A percentile compares a stretch with the other conserved stretches of the same genome.
Evolutionary conservation across 2,113 vertebrate genomes (phyloP).

Genomic region (Muntiacus muntjak): DNA sequence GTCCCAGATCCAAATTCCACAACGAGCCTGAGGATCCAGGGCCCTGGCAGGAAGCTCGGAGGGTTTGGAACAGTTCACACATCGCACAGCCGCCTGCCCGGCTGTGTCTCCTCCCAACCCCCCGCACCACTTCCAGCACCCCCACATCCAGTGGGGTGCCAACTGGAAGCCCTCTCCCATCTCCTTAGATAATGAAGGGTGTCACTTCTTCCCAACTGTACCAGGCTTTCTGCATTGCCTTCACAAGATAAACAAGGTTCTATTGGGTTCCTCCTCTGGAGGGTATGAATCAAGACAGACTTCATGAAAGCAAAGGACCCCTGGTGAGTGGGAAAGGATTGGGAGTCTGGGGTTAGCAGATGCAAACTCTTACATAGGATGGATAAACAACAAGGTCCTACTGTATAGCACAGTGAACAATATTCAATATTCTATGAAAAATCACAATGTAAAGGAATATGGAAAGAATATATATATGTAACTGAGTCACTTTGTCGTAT

Average conservation of each 20-base stretch:
- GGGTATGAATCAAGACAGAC: neutral
- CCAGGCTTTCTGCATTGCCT: neutral
- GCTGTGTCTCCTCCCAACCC: neutral
- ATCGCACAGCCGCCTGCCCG: neutral
- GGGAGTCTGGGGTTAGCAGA: neutral
- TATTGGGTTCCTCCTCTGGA: neutral
- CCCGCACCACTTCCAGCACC: neutral
- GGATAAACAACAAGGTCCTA: neutral
- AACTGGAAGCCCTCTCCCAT: neutral
- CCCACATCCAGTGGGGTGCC: neutral
- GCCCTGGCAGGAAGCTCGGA: constrained; percentile 38
- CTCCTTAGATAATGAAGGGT: neutral
- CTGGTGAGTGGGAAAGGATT: neutral
- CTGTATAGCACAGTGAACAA: neutral
- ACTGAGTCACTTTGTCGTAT: neutral
- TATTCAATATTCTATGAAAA: neutral
- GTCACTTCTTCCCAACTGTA: neutral
- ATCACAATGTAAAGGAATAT: neutral
- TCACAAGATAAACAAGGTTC: neutral
- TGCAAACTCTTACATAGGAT: neutral
- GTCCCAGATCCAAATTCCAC: constrained; percentile 48
- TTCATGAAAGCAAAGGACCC: neutral
- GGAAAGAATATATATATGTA: neutral
- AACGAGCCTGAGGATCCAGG: neutral
- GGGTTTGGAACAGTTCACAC: neutral